Percentiles rank a stretch among this genome's conserved stretches.
phyloP scores from a whole-genome alignment of 1,140 invertebrate genomes.

The Drosophila novamexicana region DNA sequence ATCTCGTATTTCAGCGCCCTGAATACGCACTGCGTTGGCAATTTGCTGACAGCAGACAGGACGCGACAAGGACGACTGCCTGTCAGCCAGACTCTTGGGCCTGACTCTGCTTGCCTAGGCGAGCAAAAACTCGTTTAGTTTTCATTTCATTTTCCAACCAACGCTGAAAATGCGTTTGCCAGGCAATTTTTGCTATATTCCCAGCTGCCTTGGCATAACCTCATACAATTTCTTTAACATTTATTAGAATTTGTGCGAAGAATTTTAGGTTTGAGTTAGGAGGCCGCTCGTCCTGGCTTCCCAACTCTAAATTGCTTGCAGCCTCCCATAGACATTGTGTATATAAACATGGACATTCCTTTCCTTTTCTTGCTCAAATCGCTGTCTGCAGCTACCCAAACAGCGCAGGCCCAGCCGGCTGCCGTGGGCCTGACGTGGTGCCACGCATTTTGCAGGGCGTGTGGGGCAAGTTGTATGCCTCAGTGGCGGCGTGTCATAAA shows the following conservation, averaged over 20 bases:
- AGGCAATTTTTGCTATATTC: constrained; percentile 74
- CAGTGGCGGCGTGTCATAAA: constrained; percentile 71
- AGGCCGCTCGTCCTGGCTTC: constrained; percentile 39
- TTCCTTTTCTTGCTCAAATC: constrained; percentile 5
- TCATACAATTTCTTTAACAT: constrained; percentile 82
- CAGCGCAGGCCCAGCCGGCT: constrained; percentile 16
- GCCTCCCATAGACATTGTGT: constrained; percentile 23
- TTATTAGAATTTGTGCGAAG: constrained; percentile 78
- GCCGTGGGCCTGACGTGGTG: background rate
- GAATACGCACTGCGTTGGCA: constrained; percentile 69
- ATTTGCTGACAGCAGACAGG: constrained; percentile 66
- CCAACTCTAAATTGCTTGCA: constrained; percentile 43
- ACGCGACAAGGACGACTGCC: constrained; percentile 8
- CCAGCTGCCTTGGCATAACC: constrained; percentile 76
- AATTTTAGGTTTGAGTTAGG: constrained; percentile 35
- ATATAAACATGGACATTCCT: constrained; percentile 34
- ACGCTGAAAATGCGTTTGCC: constrained; percentile 69
- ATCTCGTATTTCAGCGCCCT: constrained; percentile 30
- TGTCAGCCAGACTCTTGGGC: background rate
- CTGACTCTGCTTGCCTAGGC: constrained; percentile 42
- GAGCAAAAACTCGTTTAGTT: constrained; percentile 77
- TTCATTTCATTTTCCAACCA: constrained; percentile 60
- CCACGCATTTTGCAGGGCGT: constrained; percentile 13
- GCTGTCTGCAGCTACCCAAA: constrained; percentile 32
- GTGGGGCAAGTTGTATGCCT: constrained; percentile 59